Evolutionary conservation across 2,888 invertebrate genomes (phyloP).

Genomic region (Drosophila aldrichi): DNA sequence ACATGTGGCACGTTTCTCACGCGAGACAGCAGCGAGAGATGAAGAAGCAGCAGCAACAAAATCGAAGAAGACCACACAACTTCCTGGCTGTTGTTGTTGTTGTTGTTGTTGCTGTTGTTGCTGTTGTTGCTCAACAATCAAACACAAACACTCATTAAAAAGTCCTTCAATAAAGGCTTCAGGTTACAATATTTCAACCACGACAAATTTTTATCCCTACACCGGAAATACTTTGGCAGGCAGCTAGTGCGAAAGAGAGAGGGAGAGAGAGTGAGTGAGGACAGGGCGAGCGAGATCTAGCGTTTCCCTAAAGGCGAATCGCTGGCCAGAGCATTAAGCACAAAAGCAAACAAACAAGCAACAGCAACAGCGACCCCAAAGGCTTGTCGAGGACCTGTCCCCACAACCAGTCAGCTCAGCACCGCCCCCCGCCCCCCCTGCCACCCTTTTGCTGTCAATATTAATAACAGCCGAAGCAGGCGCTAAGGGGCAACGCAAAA

Average conservation of each 20-base stretch:
- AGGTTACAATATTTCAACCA: slow-evolving; percentile 73
- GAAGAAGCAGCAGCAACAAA: background rate
- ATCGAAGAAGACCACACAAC: slow-evolving; percentile 36
- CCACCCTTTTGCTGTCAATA: slow-evolving; percentile 57
- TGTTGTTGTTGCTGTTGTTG: slow-evolving; percentile 10
- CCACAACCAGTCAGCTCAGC: background rate
- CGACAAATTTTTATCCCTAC: slow-evolving; percentile 62
- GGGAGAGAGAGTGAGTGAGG: background rate
- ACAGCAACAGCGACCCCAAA: slow-evolving; percentile 44
- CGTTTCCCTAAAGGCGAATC: slow-evolving; percentile 18
- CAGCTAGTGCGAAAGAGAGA: background rate
- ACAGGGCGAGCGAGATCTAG: background rate
- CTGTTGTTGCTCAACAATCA: slow-evolving; percentile 49
- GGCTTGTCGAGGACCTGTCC: slow-evolving; percentile 50
- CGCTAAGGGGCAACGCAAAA: slow-evolving; percentile 8
- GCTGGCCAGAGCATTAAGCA: slow-evolving; percentile 65
- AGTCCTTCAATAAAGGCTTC: slow-evolving; percentile 75
- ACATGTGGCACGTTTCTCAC: slow-evolving; percentile 27
- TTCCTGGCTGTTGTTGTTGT: too few species aligned
- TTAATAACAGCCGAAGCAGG: slow-evolving; percentile 59
- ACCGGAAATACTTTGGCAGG: slow-evolving; percentile 57
- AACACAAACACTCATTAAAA: slow-evolving; percentile 75
- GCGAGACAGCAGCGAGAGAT: background rate
- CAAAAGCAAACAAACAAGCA: slow-evolving; percentile 65
- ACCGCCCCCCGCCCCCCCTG: background rate